A percentile compares a stretch with the other conserved stretches of the same genome.
Evolutionary conservation across 2,113 vertebrate genomes (phyloP).

Genomic region (Osmerus mordax): DNA sequence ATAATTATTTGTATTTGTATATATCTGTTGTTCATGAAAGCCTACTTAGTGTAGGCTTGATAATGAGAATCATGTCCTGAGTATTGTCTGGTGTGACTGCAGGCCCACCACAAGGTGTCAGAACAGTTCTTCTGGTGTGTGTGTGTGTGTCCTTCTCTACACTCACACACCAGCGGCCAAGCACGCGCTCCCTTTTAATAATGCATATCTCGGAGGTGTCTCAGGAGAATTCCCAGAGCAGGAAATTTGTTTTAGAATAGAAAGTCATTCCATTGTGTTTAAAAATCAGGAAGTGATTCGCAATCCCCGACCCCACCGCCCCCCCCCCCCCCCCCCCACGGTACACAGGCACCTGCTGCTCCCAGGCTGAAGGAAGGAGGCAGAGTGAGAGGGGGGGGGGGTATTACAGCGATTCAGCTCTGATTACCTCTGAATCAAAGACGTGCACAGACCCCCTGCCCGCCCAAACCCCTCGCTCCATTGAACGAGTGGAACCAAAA

Average conservation of each 20-base stretch:
- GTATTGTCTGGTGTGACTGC: conserved; percentile 7
- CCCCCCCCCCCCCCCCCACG: too few relatives aligned
- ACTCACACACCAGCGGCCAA: conserved; percentile 4
- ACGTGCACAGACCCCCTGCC: too few relatives aligned
- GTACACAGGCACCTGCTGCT: conserved; percentile 16
- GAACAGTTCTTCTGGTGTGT: conserved; percentile 30
- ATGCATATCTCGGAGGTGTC: conserved; percentile 1
- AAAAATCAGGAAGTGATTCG: conserved; percentile 1
- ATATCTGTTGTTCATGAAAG: too few relatives aligned
- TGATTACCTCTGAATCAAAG: conserved; percentile 9
- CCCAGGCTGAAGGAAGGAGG: not conserved
- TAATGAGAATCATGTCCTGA: not conserved
- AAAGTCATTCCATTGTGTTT: conserved; percentile 1
- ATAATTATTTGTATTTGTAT: too few relatives aligned
- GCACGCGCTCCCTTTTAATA: conserved; percentile 15
- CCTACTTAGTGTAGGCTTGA: too few relatives aligned
- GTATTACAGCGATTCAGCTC: not conserved
- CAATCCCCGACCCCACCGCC: too few relatives aligned
- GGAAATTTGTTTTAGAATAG: conserved; percentile 16
- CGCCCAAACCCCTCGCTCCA: not conserved
- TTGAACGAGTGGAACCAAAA: not conserved
- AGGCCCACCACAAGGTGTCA: conserved; percentile 68
- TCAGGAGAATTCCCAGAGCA: conserved; percentile 3
- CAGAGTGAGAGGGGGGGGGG: not conserved
- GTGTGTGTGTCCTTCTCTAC: not conserved